These are phyloP conservation scores for Pissodes strobi DNA, from an alignment of 1,140 invertebrate genomes.

Conservation along the genomic window DNA sequence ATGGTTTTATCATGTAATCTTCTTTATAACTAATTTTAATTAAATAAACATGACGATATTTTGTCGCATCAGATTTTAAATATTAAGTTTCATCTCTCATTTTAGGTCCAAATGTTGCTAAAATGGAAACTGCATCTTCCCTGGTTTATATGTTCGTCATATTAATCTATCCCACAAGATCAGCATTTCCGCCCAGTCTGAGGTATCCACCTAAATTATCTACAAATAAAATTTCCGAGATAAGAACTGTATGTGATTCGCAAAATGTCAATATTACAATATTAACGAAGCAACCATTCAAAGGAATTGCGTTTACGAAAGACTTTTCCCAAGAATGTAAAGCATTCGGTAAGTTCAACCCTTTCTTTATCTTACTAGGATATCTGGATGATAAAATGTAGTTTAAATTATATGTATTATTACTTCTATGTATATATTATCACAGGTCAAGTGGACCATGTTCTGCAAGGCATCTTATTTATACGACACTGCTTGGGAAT, in stretches of 20 bases:
- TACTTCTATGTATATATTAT: too few relatives aligned
- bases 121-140: slow-evolving; percentile 7
- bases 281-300: slow-evolving; percentile 65
- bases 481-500: too few relatives aligned
- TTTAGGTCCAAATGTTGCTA: slow-evolving; percentile 11
- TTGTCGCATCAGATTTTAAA: too few relatives aligned
- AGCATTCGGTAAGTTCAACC: slow-evolving; percentile 54
- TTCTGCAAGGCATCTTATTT: too few relatives aligned
- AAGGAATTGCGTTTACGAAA: slow-evolving; percentile 70
- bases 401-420: too few relatives aligned
- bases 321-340: slow-evolving; percentile 71
- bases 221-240: slow-evolving; percentile 45
- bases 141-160: slow-evolving; percentile 10
- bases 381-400: too few relatives aligned
- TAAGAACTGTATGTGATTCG: slow-evolving; percentile 47
- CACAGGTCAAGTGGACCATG: too few relatives aligned
- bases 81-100: too few relatives aligned
- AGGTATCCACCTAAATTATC: slow-evolving; percentile 36
- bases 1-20: too few relatives aligned
- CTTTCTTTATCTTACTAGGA: neutral
- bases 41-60: too few relatives aligned
- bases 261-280: slow-evolving; percentile 49
- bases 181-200: slow-evolving; percentile 44
- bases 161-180: slow-evolving; percentile 7
- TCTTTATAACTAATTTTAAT: too few relatives aligned